These are phyloP conservation scores for Abscondita cerata DNA, from an alignment of 2,888 invertebrate species.

Conservation along the genomic window DNA sequence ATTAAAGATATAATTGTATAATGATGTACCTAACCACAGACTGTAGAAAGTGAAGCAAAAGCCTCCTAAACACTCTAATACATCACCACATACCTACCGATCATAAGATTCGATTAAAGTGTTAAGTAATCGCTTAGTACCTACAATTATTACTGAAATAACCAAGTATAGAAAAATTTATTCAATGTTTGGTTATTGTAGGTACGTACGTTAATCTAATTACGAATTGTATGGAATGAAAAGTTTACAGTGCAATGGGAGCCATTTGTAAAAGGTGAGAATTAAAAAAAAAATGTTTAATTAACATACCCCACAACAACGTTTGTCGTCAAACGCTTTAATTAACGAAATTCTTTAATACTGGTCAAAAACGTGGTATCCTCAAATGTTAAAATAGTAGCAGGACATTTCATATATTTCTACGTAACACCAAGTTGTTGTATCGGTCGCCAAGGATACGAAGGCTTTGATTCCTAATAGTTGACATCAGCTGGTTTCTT, in stretches of 20 bases:
- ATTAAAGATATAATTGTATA: too few species aligned
- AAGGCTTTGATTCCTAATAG: constrained; percentile 52
- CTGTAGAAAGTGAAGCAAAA: too few species aligned
- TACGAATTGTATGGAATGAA: neutral
- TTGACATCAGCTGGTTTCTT: constrained; percentile 53
- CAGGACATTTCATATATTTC: constrained; percentile 51
- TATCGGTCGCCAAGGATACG: constrained; percentile 62
- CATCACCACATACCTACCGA: too few species aligned
- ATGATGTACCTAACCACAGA: too few species aligned
- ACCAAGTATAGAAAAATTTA: neutral
- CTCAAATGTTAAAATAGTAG: constrained; percentile 30
- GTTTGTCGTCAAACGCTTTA: constrained; percentile 31
- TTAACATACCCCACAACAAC: constrained; percentile 29
- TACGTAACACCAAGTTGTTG: constrained; percentile 60
- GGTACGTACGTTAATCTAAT: neutral
- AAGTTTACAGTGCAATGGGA: constrained; percentile 39
- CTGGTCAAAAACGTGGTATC: constrained; percentile 21
- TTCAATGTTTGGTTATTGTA: neutral
- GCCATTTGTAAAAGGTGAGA: constrained; percentile 52
- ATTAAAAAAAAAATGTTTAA: constrained; percentile 41
- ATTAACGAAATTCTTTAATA: constrained; percentile 28
- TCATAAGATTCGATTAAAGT: too few species aligned
- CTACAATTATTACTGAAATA: neutral
- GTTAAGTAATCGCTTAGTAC: too few species aligned
- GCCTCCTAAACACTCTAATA: too few species aligned